A percentile compares a stretch with the other conserved stretches of the same genome.
Evolutionary conservation across 1,140 invertebrate species (phyloP).

Genomic region (Neodiprion virginianus): DNA sequence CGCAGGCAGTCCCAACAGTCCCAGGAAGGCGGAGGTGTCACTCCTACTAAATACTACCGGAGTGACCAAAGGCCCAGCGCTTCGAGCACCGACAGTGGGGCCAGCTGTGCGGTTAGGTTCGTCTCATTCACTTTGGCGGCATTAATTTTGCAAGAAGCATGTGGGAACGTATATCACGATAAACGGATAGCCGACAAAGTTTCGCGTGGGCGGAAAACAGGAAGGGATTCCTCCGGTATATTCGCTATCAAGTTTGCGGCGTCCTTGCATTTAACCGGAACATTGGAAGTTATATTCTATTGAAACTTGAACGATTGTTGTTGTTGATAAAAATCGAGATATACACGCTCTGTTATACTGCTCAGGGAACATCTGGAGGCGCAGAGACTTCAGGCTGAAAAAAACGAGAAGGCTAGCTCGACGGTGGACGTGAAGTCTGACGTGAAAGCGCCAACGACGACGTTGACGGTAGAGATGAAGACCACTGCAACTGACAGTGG

Average conservation of each 20-base stretch:
- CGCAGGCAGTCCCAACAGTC: slow-evolving; percentile 67
- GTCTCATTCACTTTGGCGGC: background rate
- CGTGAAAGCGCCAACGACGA: slow-evolving; percentile 19
- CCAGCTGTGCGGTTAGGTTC: slow-evolving; percentile 55
- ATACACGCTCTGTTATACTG: background rate
- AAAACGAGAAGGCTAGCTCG: slow-evolving; percentile 44
- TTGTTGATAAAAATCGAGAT: too few species aligned
- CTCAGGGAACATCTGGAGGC: slow-evolving; percentile 54
- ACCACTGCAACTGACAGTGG: slow-evolving; percentile 26
- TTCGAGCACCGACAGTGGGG: slow-evolving; percentile 74
- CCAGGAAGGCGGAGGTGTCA: slow-evolving; percentile 64
- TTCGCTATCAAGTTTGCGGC: background rate
- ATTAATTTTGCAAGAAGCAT: too few species aligned
- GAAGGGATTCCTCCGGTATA: background rate
- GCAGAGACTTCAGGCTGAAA: slow-evolving; percentile 39
- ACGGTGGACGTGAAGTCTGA: slow-evolving; percentile 47
- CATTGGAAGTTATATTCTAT: background rate
- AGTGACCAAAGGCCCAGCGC: slow-evolving; percentile 79
- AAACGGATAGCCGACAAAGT: too few species aligned
- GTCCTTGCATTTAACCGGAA: background rate
- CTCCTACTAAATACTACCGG: slow-evolving; percentile 59
- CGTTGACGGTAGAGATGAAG: background rate
- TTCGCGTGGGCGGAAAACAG: too few species aligned
- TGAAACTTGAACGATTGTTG: background rate
- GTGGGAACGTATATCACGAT: too few species aligned